phyloP scores from a whole-genome alignment of 2,797 vertebrate genomes.

The Falco rusticolus region DNA sequence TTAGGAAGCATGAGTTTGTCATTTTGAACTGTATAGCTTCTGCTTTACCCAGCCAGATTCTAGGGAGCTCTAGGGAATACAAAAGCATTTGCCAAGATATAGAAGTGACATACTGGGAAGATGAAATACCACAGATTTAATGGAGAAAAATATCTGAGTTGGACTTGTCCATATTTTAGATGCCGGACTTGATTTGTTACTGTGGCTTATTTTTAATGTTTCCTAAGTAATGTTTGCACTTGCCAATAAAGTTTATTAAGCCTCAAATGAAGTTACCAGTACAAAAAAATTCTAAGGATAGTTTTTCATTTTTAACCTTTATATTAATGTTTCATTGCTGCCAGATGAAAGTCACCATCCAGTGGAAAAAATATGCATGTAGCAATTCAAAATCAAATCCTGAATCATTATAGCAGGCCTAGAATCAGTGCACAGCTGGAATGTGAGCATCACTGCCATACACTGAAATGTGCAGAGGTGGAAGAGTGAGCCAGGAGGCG shows the following conservation, averaged over 20 bases:
- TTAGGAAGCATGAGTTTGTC: background rate
- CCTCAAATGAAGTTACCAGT: background rate
- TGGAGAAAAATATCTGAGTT: background rate
- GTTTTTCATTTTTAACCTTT: background rate
- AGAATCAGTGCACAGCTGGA: background rate
- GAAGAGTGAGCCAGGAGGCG: background rate
- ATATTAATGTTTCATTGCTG: background rate
- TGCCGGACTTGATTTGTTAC: background rate
- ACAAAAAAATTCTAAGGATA: background rate
- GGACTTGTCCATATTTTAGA: background rate
- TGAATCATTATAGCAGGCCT: background rate
- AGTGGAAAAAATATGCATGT: background rate
- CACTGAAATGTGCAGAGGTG: accelerated
- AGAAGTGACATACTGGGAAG: background rate
- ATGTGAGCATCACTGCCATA: background rate
- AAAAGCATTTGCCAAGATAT: background rate
- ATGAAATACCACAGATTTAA: background rate
- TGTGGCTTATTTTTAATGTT: background rate
- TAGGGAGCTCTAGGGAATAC: background rate
- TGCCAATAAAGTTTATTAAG: background rate
- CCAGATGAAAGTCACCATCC: background rate
- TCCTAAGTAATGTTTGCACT: background rate
- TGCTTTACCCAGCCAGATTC: background rate
- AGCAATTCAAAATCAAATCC: background rate
- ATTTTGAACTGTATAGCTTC: background rate